Percentiles rank a stretch among this genome's conserved stretches.
These are phyloP conservation scores for Callosobruchus maculatus DNA, from an alignment of 2,888 invertebrate genomes.

Conservation along the genomic window DNA sequence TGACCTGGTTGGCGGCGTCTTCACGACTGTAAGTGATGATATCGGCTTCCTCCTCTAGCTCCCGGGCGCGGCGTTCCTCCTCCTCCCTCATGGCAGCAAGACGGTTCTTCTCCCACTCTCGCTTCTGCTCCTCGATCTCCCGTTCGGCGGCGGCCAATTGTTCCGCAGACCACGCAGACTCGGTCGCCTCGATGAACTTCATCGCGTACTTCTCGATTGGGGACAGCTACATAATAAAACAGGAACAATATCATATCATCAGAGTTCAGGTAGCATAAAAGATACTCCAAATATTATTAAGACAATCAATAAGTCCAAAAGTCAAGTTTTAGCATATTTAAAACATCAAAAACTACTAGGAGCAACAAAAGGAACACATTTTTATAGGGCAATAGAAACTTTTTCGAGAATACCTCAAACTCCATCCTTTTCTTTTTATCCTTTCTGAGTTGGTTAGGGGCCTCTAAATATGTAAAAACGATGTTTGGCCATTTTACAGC, in stretches of 20 bases:
- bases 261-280: too few relatives aligned
- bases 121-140: slow-evolving; percentile 79
- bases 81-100: slow-evolving; percentile 67
- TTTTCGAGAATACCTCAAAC: too few relatives aligned
- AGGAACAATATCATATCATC: background rate
- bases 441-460: too few relatives aligned
- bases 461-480: too few relatives aligned
- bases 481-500: too few relatives aligned
- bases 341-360: too few relatives aligned
- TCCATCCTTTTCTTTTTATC: too few relatives aligned
- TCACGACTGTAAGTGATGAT: slow-evolving; percentile 72
- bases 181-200: slow-evolving; percentile 84
- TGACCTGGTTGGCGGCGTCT: slow-evolving; percentile 83
- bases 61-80: slow-evolving; percentile 58
- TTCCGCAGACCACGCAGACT: slow-evolving; percentile 76
- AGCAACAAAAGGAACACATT: too few relatives aligned
- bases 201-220: slow-evolving; percentile 96
- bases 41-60: slow-evolving; percentile 59
- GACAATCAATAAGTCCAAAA: too few relatives aligned
- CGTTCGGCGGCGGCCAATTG: slow-evolving; percentile 85
- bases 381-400: too few relatives aligned
- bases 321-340: too few relatives aligned
- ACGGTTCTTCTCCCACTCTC: slow-evolving; percentile 84
- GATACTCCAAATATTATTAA: too few relatives aligned
- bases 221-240: slow-evolving; percentile 62